Evolutionary conservation across 2,888 invertebrate species (phyloP).

Genomic region (Theodoxus fluviatilis): DNA sequence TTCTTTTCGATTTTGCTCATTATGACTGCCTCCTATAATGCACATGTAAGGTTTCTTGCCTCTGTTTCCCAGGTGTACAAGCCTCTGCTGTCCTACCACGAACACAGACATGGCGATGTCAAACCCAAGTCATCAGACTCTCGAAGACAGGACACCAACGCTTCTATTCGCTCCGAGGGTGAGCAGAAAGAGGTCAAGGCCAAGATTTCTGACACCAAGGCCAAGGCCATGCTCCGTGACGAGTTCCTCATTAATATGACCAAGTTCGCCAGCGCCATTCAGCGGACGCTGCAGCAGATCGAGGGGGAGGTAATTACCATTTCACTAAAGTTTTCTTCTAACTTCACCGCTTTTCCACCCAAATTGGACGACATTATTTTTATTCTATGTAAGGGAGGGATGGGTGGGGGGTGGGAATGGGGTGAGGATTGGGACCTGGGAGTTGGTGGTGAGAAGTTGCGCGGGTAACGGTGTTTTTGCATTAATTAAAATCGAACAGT

Average conservation of each 20-base stretch:
- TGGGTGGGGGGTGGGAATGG: too few species aligned
- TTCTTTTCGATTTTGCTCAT: too few species aligned
- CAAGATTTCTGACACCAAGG: slow-evolving; percentile 54
- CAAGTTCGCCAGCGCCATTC: slow-evolving; percentile 69
- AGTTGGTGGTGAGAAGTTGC: too few species aligned
- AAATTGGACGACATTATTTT: too few species aligned
- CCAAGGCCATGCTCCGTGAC: slow-evolving; percentile 65
- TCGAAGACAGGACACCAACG: slow-evolving; percentile 42
- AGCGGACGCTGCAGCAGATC: slow-evolving; percentile 77
- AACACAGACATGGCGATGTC: slow-evolving; percentile 53
- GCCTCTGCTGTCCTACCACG: slow-evolving; percentile 63
- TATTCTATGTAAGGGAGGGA: too few species aligned
- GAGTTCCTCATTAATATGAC: slow-evolving; percentile 69
- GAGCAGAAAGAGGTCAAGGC: slow-evolving; percentile 29
- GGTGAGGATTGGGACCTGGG: too few species aligned
- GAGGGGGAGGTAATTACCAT: slow-evolving; percentile 71
- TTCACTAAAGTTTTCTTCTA: too few species aligned
- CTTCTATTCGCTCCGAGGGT: slow-evolving; percentile 23
- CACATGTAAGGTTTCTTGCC: too few species aligned
- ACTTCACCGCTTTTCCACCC: too few species aligned
- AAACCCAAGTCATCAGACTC: slow-evolving; percentile 36
- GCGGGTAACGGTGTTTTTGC: too few species aligned
- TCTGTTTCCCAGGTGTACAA: slow-evolving; percentile 57
- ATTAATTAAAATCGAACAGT: too few species aligned
- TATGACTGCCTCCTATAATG: too few species aligned